Conservation (phyloP, 2,113 vertebrate species). For the human region GRCh38 chr16:2146501-2147000, state of each 20-base stretch:
- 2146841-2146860: background rate
- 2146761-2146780: background rate
- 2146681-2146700: background rate
- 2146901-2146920: background rate
- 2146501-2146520: slow-evolving; percentile 47
- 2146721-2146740: background rate
- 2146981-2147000: background rate
- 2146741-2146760: background rate
- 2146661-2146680: background rate
- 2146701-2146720: background rate
- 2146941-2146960: background rate
- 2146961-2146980: background rate
- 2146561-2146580: slow-evolving; percentile 58
- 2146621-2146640: background rate
- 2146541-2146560: slow-evolving; percentile 56
- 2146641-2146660: background rate
- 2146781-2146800: background rate
- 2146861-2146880: too few relatives aligned
- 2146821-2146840: background rate
- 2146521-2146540: slow-evolving; percentile 18
- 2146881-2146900: background rate
- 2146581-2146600: background rate
- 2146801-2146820: background rate
- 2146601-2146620: slow-evolving; percentile 42
- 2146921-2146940: background rate